Evolutionary conservation across 2,888 invertebrate genomes (phyloP), one percentile per base, ranked within the genome.

Genomic region (Spilosoma lubricipeda): DNA sequence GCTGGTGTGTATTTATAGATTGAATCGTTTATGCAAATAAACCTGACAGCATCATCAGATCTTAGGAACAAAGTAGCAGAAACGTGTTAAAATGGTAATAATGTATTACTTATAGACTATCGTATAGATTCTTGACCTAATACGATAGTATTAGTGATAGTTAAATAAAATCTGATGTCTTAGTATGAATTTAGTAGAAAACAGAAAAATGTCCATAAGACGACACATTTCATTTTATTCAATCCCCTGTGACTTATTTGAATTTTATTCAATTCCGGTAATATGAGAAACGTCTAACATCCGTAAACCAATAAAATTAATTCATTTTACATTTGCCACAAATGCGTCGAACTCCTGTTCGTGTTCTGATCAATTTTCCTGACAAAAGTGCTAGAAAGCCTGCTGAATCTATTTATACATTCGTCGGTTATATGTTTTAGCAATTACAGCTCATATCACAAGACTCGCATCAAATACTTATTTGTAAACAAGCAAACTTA

Each of bases 361-460:
- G 68, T 45, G 45, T 45, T 77, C 42, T 67, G 67, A 82, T 82
- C 78, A 80, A 84, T 84, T 81, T 81, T 70, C 73, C 75, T 75
- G 74, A 82, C 72, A 76, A 77, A 71, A 82, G 70, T 78, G 75
- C 78, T 78, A 69, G 65, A 77, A 78, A 83, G 76, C 73, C 69
- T 77, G 74, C 63, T 70, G 48, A 45, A 65, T 76, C 76, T 20
- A 78, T 82, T 81, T 73, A 73, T 66, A 73, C 76, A 73, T 78
- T 81, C 48, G 77, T 72, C 66, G 76, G 78, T 80, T 73, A 81
- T 78, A 79, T 74, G 73, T 56, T 68, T 72, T 70, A 75, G 81
- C 81, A 80, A 42, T 52, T 27, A 66, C 39, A 42, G 45, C 65
- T 72, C 45, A 20, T 30, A 42, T 65, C 42, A 56, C 9, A 65